These are phyloP conservation scores for Rhincodon typus DNA, from an alignment of 2,797 vertebrate genomes.

Conservation along the genomic window DNA sequence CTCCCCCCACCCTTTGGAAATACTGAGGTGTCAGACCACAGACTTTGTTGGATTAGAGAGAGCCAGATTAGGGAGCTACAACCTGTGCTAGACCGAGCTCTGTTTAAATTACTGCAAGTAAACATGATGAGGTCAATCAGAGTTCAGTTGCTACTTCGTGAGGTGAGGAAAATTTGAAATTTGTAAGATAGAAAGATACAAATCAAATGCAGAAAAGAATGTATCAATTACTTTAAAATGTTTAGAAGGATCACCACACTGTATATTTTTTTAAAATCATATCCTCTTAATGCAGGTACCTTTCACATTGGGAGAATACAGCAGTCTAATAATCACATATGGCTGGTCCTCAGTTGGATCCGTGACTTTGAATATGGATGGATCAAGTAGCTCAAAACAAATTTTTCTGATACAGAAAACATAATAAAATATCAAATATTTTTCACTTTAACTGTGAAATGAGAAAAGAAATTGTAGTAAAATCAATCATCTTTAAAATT, in stretches of 20 bases:
- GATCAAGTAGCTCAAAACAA: conserved; percentile 40
- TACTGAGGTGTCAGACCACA: too few species aligned
- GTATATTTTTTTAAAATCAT: not conserved
- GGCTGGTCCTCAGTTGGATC: conserved; percentile 30
- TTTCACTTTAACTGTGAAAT: conserved; percentile 37
- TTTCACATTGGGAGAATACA: conserved; percentile 37
- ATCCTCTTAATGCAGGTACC: conserved; percentile 24
- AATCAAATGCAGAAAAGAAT: not conserved
- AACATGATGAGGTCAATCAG: not conserved
- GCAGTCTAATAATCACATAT: conserved; percentile 39
- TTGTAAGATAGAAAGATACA: not conserved
- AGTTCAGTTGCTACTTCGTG: not conserved
- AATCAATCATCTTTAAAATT: not conserved
- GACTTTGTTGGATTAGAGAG: too few species aligned
- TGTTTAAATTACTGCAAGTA: not conserved
- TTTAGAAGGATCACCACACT: not conserved
- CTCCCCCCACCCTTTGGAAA: too few species aligned
- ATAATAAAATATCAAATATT: conserved; percentile 16
- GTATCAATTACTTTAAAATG: not conserved
- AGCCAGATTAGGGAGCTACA: too few species aligned
- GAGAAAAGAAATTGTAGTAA: not conserved
- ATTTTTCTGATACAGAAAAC: conserved; percentile 30
- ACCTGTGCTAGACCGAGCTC: not conserved
- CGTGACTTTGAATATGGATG: conserved; percentile 21
- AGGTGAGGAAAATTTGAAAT: not conserved